phyloP scores from a whole-genome alignment of 2,113 vertebrate genomes.

The Oxygymnocypris stewartii region DNA sequence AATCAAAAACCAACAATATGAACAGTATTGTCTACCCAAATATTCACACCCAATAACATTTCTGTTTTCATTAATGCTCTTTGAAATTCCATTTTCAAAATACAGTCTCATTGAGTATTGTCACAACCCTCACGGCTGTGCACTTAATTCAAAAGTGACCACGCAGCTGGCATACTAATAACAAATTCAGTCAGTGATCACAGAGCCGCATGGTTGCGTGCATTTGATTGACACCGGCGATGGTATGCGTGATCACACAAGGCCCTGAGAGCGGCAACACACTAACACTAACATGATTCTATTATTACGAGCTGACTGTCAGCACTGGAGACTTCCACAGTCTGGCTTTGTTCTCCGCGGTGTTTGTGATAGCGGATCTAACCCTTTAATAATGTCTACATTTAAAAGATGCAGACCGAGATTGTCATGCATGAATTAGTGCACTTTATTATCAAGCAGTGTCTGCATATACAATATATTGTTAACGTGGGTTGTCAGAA shows the following conservation, averaged over 20 bases:
- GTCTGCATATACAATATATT: constrained; percentile 46
- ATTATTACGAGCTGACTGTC: constrained; percentile 41
- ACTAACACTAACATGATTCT: constrained; percentile 50
- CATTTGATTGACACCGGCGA: constrained; percentile 53
- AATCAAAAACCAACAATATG: background rate
- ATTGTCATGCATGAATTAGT: constrained; percentile 66
- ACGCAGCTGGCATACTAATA: constrained; percentile 68
- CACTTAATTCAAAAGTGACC: constrained; percentile 48
- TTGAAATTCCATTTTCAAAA: constrained; percentile 56
- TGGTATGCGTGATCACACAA: constrained; percentile 74
- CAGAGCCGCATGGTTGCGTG: constrained; percentile 47
- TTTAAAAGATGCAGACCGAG: constrained; percentile 48
- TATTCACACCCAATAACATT: background rate
- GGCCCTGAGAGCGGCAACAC: constrained; percentile 35
- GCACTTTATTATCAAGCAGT: constrained; percentile 62
- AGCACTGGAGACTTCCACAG: constrained; percentile 25
- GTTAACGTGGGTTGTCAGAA: constrained; percentile 53
- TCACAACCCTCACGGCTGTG: constrained; percentile 44
- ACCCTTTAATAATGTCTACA: constrained; percentile 65
- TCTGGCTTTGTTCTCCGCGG: constrained; percentile 56
- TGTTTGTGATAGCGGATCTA: constrained; percentile 61
- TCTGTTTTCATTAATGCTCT: constrained; percentile 33
- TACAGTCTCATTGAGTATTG: constrained; percentile 53
- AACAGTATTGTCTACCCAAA: background rate
- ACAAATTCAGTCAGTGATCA: constrained; percentile 63